phyloP scores from a whole-genome alignment of 2,888 invertebrate species.

The Himalopsyche anomala region DNA sequence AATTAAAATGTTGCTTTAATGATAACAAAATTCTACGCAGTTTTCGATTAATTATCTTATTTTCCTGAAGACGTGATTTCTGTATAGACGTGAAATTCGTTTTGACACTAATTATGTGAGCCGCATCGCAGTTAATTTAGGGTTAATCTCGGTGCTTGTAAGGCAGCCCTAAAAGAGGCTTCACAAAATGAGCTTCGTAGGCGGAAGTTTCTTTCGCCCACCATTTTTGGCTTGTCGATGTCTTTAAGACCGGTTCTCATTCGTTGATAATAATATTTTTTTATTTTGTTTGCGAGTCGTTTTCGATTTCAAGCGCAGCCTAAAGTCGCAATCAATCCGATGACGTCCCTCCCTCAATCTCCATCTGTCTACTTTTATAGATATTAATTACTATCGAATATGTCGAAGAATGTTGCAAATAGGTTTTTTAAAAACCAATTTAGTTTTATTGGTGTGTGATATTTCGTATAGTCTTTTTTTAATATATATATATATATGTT shows the following conservation, averaged over 20 bases:
- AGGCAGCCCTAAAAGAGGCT: no score
- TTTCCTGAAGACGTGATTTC: no score
- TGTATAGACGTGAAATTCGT: no score
- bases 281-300: conserved; percentile 1
- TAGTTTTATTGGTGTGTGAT: conserved; percentile 17
- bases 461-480: background rate
- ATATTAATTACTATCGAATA: background rate
- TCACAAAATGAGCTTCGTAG: background rate
- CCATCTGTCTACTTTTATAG: background rate
- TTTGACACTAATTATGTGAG: no score
- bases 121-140: no score
- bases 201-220: conserved; percentile 38
- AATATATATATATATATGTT: no score
- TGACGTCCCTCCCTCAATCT: conserved; percentile 35
- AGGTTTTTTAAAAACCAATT: background rate
- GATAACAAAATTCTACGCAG: no score
- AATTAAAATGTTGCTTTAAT: no score
- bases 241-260: conserved; percentile 8
- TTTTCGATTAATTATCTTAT: no score
- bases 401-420: background rate
- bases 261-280: conserved; percentile 3
- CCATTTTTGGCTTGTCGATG: conserved; percentile 5
- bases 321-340: background rate
- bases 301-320: conserved; percentile 20
- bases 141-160: no score